Base-by-base conservation (phyloP, 2,888 invertebrate genomes). In the Acronicta leporina region DNA sequence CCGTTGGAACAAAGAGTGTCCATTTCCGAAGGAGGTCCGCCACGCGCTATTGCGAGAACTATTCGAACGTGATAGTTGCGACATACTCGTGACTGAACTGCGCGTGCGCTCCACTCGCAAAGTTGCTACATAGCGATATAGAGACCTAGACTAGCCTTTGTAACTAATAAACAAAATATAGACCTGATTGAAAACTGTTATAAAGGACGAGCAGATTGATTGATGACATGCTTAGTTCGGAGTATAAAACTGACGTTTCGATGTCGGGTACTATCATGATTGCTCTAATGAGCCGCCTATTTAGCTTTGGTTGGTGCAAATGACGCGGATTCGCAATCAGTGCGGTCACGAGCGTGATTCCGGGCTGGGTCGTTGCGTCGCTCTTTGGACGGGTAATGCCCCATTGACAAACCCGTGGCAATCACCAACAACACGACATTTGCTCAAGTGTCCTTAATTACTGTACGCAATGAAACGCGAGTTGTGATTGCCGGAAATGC, bases 61-160 rank as follows among this genome's bases (percentile, higher is more conserved):
- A 61, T 72, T 77, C 76, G 69, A 75, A 75, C 71, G 77, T 76
- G 71, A 72, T 72, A 59, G 64, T 79, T 89, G 83, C 88, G 77
- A 86, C 86, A 90, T 65, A 63, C 55, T 88, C 89, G 88, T 89
- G 90, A 88, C 87, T 82, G 69, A 68, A 62, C 60, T 55, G 68
- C 71, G 75, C 80, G 72, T 77, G 79, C 74, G 63, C 76, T 63
- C 53, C 63, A 66, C 54, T 71, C 70, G 25, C 41, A 56, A 47
- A 54, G 70, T 83, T 81, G 73, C 82, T 64, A 76, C 81, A 83
- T 59, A 63, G 20, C 65, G 58, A 63, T 65, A 72, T 66, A 52
- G 52, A 74, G 64, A 65, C 60, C 70, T 70, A 75, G 71, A 65
- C 73, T 67, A 63, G 67, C 56, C 57, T 77, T 65, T 71, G 63